Base-by-base conservation (phyloP, 1,140 invertebrate species). In the Drosophila jambulina region DNA sequence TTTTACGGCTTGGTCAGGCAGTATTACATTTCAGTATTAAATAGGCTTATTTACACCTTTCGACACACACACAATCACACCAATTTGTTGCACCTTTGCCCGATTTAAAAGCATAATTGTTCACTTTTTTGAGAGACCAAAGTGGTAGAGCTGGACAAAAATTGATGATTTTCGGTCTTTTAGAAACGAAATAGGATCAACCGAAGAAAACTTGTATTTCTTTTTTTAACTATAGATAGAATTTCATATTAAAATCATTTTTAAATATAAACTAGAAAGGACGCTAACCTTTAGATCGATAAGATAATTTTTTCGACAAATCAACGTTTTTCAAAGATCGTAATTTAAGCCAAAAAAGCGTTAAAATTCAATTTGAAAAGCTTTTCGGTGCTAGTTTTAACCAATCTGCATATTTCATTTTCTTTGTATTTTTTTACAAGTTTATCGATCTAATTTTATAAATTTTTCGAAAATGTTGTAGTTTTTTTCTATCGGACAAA, bases 51-150 rank as follows among this genome's bases (percentile, higher is more conserved):
- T 65, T 75, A 34, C 15, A 74, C 42, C 45, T 56, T 51, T 27
- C 19, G 13, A 45, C 23, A 75, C 27, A 32, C 48, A n/a, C 27
- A n/a, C 15, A 27, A 12, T 4, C 9, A 58, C 32, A 59, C n/a
- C 57, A 36, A 77, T 84, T 77, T 72, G 71, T 84, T 83, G 80
- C 80, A 83, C 80, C 65, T 75, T 49, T 61, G 62, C 56, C 69
- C 75, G 76, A 34, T n/a, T 34, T 23, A 32, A 32, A 43, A 72
- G 48, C 36, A 68, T 80, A 42, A 76, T 75, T 81, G 40, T 70
- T 68, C 17, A 68, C 36, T 56, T 70, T 34, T 68, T 21, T 2
- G 1, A 32, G 29, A 29, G 29, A 38, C n/a, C 48, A 13, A 25
- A 46, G n/a, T n/a, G 42, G 49, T 51, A 51, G 48, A 51, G 27